Evolutionary conservation across 2,888 invertebrate species (phyloP), one percentile per base, ranked within the genome.

Genomic region (Cynaeus angustus): DNA sequence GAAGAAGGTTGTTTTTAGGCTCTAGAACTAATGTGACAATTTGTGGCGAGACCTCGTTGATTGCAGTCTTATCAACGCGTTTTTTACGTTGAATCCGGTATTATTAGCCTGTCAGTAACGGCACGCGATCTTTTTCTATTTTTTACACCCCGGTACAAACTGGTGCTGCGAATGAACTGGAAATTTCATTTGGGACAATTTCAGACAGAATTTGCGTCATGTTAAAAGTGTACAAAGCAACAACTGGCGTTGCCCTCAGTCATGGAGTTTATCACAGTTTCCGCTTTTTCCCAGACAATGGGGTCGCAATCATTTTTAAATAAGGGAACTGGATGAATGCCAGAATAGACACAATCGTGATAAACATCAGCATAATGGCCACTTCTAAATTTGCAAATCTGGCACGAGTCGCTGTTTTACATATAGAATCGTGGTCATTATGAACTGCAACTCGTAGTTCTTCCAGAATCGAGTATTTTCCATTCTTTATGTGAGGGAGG

Each of bases 371-470:
- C 61, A 56, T 56, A 56, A 56, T 56, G 28, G 41, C 56, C 43
- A 56, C 59, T 59, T 59, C 59, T 62, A 62, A 62, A 62, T 62
- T 62, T 62, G 62, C 62, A 28, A 52, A 50, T 16, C 45, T 62
- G 62, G 62, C 62, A 62, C 16, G 21, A 33, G 28, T 38, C 38
- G 26, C 50, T 30, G 52, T 21, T 52, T 30, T 59, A 59, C 37
- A 59, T 48, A 46, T 59, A 59, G 33, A 59, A 59, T 46, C 26
- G 33, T 28, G 59, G 59, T 59, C 59, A 45, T 59, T 56, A 56
- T 55, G 55, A 38, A 55, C 16, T 55, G 55, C 55, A 38, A 38
- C n/a, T 30, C 33, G 28, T 12, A 13, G 2, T 21, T 52, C 10
- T 12, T 52, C 30, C 50, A 28, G n/a, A 50, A 50, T 38, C 6